Percentiles rank a stretch among this genome's conserved stretches.
Conservation (phyloP, 2,888 invertebrate genomes). For the Agriopis aurantiaria region DNA sequence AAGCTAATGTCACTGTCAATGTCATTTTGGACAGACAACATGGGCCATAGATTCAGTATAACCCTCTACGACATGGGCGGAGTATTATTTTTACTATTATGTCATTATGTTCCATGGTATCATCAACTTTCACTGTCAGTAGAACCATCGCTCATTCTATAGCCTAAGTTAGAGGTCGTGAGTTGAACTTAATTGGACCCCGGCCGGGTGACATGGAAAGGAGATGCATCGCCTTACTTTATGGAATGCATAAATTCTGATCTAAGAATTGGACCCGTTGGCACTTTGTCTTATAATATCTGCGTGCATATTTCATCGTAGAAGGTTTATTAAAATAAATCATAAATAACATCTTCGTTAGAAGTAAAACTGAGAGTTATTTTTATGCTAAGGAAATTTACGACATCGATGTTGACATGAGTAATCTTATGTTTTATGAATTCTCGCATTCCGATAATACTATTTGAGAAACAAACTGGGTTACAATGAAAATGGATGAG, state of each 20-base stretch:
- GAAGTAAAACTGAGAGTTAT: slow-evolving; percentile 8
- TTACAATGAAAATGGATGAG: no score
- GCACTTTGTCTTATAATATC: slow-evolving; percentile 71
- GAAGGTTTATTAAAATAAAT: slow-evolving; percentile 52
- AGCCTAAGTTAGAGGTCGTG: slow-evolving; percentile 77
- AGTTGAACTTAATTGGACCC: slow-evolving; percentile 84
- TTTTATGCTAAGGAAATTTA: not conserved
- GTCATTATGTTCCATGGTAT: no score
- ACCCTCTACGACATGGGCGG: no score
- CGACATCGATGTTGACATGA: slow-evolving; percentile 9
- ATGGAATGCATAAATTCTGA: slow-evolving; percentile 82
- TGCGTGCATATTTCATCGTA: slow-evolving; percentile 52
- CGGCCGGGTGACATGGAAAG: slow-evolving; percentile 83
- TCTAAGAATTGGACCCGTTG: slow-evolving; percentile 68
- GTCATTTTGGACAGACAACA: no score
- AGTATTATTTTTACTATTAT: no score
- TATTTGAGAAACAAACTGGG: no score
- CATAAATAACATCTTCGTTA: slow-evolving; percentile 34
- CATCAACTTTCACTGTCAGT: not conserved
- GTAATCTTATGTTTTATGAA: slow-evolving; percentile 1
- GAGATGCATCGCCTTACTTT: slow-evolving; percentile 82
- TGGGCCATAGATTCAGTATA: no score
- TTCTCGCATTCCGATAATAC: not conserved
- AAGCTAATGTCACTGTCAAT: no score
- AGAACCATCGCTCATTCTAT: slow-evolving; percentile 49